Base-by-base conservation (phyloP, 2,113 vertebrate species). In the Hylia prasina region DNA sequence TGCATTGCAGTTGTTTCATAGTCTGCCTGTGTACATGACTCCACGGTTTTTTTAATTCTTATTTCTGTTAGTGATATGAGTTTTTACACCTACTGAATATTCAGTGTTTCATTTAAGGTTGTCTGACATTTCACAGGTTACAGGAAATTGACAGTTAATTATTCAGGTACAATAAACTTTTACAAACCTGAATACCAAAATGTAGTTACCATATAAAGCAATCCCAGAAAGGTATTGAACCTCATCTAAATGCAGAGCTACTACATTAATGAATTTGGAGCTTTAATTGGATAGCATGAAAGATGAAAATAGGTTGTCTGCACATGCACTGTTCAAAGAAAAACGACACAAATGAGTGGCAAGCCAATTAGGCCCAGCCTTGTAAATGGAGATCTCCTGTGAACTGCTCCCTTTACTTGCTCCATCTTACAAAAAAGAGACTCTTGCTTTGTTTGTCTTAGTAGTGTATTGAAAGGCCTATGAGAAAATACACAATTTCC, bases 401-500 rank as follows among this genome's bases (percentile, higher is more conserved):
- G 57, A 53, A 31, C 37, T 5, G 6, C 27, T 83, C 31, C 33
- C 17, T 63, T 50, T 75, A 48, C 50, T 87, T 57, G 17, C 11
- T 81, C 30, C 7, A 5, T 71, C 25, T 45, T 25, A 37, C 15
- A 50, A 66, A 81, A 23, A 10, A 11, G 22, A 31, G 25, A 40
- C 25, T 69, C 11, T 58, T 77, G n/a, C 20, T 85, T 75, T 71
- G 30, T 66, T 92, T 84, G 23, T 27, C 14, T 53, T 53, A 31
- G 6, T 33, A 60, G 7, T 20, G 18, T 50, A 33, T 60, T 57
- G 50, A 86, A 81, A 53, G 47, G 37, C 7, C 37, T 82, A 7
- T 22, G 15, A 61, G 33, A 61, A 81, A 39, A 23, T 3, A 27
- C 0, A 1, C 9, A 16, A 0, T 53, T 81, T 31, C 18, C 64